Conservation (phyloP, 2,113 vertebrate species). For the Grantiella picta region DNA sequence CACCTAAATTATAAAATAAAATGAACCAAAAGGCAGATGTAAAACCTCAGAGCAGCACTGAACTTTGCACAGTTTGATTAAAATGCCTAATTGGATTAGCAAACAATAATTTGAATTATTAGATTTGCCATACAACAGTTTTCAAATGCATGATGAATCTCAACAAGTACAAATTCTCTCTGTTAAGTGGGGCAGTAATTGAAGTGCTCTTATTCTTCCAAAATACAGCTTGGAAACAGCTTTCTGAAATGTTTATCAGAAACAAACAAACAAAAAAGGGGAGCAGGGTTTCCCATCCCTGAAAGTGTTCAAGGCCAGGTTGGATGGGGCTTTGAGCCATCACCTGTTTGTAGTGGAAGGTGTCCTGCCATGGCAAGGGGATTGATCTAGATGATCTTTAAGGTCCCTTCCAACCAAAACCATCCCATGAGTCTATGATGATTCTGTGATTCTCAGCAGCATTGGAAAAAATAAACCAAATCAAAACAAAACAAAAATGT, state of each 20-base stretch:
- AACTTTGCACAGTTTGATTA: slow-evolving; percentile 20
- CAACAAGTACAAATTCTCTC: not conserved
- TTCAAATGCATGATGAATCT: not conserved
- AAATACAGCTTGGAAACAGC: not conserved
- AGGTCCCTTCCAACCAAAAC: not conserved
- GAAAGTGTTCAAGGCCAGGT: not conserved
- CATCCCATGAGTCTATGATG: not conserved
- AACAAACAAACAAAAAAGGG: not conserved
- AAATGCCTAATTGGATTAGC: slow-evolving; percentile 19
- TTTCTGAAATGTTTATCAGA: not conserved
- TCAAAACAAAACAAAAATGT: not conserved
- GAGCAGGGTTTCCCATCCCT: not conserved
- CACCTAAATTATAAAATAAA: not conserved
- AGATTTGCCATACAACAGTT: not conserved
- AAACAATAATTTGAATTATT: slow-evolving; percentile 35
- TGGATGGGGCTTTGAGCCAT: not conserved
- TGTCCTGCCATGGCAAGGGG: not conserved
- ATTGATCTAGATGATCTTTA: not conserved
- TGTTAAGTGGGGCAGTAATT: not conserved
- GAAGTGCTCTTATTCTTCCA: not conserved
- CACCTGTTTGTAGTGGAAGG: not conserved
- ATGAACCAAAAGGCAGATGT: not conserved
- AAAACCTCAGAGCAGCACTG: not conserved
- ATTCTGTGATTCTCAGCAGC: not conserved
- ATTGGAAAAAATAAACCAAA: not conserved